Percentiles rank a stretch among this genome's conserved stretches.
phyloP scores from a whole-genome alignment of 1,140 invertebrate species.

The Elysia chlorotica region DNA sequence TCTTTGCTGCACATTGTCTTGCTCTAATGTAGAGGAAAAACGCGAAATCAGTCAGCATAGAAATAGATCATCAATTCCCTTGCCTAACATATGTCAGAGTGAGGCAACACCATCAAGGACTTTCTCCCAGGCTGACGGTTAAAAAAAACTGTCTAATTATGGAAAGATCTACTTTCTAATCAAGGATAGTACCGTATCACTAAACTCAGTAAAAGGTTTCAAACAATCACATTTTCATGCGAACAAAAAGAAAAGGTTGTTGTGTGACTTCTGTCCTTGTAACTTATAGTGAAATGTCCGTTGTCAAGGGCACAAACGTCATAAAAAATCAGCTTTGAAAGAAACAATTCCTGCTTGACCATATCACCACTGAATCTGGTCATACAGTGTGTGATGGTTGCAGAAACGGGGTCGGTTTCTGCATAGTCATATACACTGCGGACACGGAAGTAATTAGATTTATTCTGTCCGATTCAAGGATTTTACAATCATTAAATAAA shows the following conservation, averaged over 20 bases:
- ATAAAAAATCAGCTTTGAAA: background rate
- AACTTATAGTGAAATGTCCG: background rate
- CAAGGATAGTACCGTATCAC: background rate
- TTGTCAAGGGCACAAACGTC: background rate
- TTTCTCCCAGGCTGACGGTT: too few relatives aligned
- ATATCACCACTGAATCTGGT: constrained; percentile 1
- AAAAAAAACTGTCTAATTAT: too few relatives aligned
- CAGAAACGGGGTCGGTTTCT: background rate
- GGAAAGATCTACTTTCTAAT: too few relatives aligned
- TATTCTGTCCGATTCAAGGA: background rate
- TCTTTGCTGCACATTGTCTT: too few relatives aligned
- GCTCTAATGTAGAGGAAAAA: too few relatives aligned
- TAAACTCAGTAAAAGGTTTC: background rate
- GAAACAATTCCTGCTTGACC: background rate
- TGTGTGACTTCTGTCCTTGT: background rate
- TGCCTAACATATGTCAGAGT: too few relatives aligned
- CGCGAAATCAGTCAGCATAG: too few relatives aligned
- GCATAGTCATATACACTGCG: background rate
- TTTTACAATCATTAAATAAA: background rate
- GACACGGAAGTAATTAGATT: background rate
- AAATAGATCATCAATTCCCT: too few relatives aligned
- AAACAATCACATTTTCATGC: background rate
- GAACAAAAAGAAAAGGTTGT: background rate
- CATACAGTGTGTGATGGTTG: background rate
- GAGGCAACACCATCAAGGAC: too few relatives aligned